phyloP scores from a whole-genome alignment of 2,113 vertebrate species.

The Lasiurus borealis region DNA sequence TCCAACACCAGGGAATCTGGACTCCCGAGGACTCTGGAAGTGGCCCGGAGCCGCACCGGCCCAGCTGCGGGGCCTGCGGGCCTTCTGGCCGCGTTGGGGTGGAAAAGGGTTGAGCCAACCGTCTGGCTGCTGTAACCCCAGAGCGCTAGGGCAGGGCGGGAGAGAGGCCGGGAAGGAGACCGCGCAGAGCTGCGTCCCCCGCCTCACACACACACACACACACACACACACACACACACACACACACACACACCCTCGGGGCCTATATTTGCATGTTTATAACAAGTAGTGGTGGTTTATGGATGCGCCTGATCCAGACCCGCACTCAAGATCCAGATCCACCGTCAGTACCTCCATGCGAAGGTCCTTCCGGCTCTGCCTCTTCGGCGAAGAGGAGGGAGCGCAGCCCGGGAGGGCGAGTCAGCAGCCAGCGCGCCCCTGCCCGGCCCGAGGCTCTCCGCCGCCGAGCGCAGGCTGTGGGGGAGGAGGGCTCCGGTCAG shows the following conservation, averaged over 20 bases:
- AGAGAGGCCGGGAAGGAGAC: not conserved
- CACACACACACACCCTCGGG: accelerated
- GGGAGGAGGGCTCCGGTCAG: accelerated
- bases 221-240: too few species aligned
- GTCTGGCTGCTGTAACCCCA: not conserved
- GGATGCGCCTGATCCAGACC: accelerated
- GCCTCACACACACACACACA: accelerated
- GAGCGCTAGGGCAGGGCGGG: not conserved
- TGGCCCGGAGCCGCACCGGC: accelerated
- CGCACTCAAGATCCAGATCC: not conserved
- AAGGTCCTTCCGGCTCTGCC: not conserved
- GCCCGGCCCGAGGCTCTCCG: accelerated
- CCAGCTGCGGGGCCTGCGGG: not conserved
- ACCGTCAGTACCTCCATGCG: accelerated
- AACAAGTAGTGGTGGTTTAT: not conserved
- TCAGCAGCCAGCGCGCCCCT: not conserved
- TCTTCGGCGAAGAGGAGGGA: too few species aligned
- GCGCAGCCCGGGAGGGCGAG: not conserved
- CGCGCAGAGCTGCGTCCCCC: not conserved
- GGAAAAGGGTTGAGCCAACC: not conserved
- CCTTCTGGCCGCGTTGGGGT: not conserved
- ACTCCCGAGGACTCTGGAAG: not conserved
- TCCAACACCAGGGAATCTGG: not conserved
- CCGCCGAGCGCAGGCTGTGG: not conserved
- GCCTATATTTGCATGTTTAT: not conserved